Conservation (phyloP, 2,888 invertebrate genomes). For the Oegoconia quadripuncta region DNA sequence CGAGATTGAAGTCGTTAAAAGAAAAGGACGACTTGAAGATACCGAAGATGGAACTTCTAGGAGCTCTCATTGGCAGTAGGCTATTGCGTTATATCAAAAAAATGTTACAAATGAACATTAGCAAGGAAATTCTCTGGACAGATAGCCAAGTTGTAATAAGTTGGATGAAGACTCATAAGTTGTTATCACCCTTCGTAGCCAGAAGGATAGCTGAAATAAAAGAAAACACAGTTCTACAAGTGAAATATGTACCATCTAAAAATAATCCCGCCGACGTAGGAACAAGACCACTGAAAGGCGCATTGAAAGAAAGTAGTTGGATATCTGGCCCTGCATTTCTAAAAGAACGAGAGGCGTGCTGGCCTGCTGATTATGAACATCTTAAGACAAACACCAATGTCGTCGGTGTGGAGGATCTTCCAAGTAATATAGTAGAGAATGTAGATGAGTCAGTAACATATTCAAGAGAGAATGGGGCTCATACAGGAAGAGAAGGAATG, state of each 20-base stretch:
- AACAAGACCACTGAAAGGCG: background rate
- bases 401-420: no score
- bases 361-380: no score
- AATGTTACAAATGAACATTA: background rate
- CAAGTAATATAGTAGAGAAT: no score
- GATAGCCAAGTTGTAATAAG: slow-evolving; percentile 17
- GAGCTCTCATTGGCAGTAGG: slow-evolving; percentile 12
- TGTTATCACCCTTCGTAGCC: slow-evolving; percentile 17
- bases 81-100: slow-evolving; percentile 9
- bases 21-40: slow-evolving; percentile 8
- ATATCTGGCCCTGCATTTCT: background rate
- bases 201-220: slow-evolving; percentile 17
- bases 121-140: slow-evolving; percentile 12
- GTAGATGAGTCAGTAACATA: no score
- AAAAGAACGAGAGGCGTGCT: no score
- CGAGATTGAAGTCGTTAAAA: slow-evolving; percentile 3
- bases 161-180: slow-evolving; percentile 15
- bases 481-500: no score
- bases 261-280: slow-evolving; percentile 3
- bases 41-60: slow-evolving; percentile 13
- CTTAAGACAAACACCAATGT: no score
- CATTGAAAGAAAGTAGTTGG: background rate
- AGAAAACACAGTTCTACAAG: background rate
- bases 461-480: no score
- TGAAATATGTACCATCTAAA: background rate